Evolutionary conservation across 2,888 invertebrate genomes (phyloP).

Genomic region (Rotaria magnacalcarata): DNA sequence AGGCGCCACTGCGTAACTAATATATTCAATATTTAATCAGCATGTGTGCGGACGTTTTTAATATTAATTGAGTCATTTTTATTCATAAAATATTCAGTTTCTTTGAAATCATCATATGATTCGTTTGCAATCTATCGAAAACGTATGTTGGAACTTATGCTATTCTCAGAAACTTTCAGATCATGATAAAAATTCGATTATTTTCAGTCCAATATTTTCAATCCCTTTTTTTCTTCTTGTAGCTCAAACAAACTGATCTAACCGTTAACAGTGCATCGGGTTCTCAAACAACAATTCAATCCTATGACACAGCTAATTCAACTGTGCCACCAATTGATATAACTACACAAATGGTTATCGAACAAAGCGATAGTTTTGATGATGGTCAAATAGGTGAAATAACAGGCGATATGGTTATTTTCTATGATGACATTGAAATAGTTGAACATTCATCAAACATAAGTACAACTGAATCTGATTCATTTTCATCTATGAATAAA

Average conservation of each 20-base stretch:
- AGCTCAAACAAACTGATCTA: neutral
- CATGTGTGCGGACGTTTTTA: no score
- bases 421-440: constrained; percentile 33
- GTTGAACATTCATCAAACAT: constrained; percentile 27
- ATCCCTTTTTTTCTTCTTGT: neutral
- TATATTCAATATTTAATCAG: no score
- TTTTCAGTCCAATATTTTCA: no score
- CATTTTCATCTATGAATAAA: neutral
- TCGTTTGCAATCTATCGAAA: no score
- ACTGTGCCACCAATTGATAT: constrained; percentile 2
- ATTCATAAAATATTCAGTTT: no score
- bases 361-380: neutral
- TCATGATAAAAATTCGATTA: no score
- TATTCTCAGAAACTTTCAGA: no score
- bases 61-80: no score
- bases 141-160: no score
- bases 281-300: constrained; percentile 14
- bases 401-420: constrained; percentile 6
- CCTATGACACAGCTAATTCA: constrained; percentile 3
- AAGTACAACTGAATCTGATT: neutral
- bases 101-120: no score
- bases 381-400: neutral
- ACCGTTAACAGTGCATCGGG: neutral
- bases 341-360: neutral
- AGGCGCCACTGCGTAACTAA: no score